Base-by-base conservation (phyloP, 2,113 vertebrate genomes). In the Acanthisitta chloris region DNA sequence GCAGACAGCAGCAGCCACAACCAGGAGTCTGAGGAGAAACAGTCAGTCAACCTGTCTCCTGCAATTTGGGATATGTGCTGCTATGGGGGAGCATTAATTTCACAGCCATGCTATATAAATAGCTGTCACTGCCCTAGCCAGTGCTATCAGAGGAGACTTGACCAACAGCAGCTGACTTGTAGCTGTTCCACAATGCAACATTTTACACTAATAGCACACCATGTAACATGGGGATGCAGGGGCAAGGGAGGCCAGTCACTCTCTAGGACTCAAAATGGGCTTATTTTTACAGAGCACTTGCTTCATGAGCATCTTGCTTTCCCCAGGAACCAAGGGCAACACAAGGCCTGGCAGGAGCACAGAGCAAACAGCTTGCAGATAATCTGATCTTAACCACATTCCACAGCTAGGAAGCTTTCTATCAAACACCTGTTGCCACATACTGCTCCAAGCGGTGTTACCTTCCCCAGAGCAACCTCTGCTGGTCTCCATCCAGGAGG, bases 101-200 rank as follows among this genome's bases (percentile, higher is more conserved):
- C 66, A 73, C 83, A 89, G 74, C 26, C 38, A 0, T 55, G 91
- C 76, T 88, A 7, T 66, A 95, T 88, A 93, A 97, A 95, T 74
- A 96, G 86, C 79, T 83, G 31, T 19, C 17, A 46, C 59, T 59
- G 70, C 83, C 55, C 94, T 67, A 59, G 6, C 72, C 83, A 55
- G 77, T 74, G 81, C 38, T 59, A 71, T 55, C 95, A 86, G 84
- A 77, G 73, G 43, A 79, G 64, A 45, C 61, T 12, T 51, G 67
- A 90, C 80, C 66, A 84, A 81, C 48, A 88, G 81, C 92, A 94
- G 84, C 92, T 94, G 89, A 74, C 57, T 86, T 7, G 7, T 59
- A n/a, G 59, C 1, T 88, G 59, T 6, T 82, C 61, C 81, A 89
- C 86, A 87, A 14, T 11, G 52, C 86, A 93, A 36, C 26, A 20